These are phyloP conservation scores for Pegoplata infirma DNA, from an alignment of 2,888 invertebrate species.

Conservation along the genomic window DNA sequence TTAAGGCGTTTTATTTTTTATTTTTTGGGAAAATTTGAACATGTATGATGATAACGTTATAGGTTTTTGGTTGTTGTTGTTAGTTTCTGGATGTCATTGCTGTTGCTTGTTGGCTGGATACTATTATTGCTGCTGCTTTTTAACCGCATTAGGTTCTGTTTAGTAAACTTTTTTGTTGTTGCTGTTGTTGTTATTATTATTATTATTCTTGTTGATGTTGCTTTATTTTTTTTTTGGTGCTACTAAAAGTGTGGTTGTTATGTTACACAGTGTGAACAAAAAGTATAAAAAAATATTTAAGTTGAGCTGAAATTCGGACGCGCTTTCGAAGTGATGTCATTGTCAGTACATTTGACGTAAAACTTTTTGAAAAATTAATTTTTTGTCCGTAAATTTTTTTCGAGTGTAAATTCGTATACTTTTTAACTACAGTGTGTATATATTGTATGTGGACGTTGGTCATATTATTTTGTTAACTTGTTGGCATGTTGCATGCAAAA, in stretches of 20 bases:
- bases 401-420: too few relatives aligned
- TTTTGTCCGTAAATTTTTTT: too few relatives aligned
- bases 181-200: too few relatives aligned
- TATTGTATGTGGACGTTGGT: slow-evolving; percentile 41
- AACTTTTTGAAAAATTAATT: too few relatives aligned
- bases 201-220: background rate
- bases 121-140: slow-evolving; percentile 23
- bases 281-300: too few relatives aligned
- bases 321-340: too few relatives aligned
- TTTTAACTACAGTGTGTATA: too few relatives aligned
- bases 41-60: slow-evolving; percentile 24
- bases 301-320: too few relatives aligned
- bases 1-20: background rate
- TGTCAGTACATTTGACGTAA: too few relatives aligned
- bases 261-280: background rate
- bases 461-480: slow-evolving; percentile 60
- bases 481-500: slow-evolving; percentile 61
- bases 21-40: too few relatives aligned
- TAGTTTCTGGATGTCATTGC: slow-evolving; percentile 5
- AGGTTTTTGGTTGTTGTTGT: slow-evolving; percentile 29
- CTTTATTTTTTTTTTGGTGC: too few relatives aligned
- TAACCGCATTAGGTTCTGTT: slow-evolving; percentile 41
- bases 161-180: slow-evolving; percentile 4
- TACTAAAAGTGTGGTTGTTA: slow-evolving; percentile 4
- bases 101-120: too few relatives aligned